Base-by-base conservation (phyloP, 2,888 invertebrate genomes). In the Euclidia mi region DNA sequence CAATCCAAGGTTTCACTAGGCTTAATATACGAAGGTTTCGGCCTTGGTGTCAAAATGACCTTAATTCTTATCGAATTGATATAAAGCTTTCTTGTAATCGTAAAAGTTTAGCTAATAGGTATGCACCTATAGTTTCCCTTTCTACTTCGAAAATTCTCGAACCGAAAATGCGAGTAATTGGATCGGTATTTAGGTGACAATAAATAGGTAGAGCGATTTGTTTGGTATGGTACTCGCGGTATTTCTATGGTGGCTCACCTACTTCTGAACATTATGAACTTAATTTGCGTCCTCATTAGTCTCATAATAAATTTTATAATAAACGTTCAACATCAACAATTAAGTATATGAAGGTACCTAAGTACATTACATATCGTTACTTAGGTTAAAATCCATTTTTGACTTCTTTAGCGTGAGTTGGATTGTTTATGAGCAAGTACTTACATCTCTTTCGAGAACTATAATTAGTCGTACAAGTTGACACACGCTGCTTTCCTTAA, bases 181-280 rank as follows among this genome's bases (percentile, higher is more conserved):
- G 56, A 50, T 55, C 37, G 49, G 71, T 67, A 71, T 71, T 67
- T 61, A 67, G 71, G 73, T 61, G 65, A 72, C 44, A 68, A 11
- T 58, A 50, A 57, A 52, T 56, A 53, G 50, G 57, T 63, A 57
- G 59, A 53, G 43, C 32, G 25, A 71, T 53, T 11, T 11, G 11
- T 15, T 32, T 3, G 9, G 20, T n/a, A 37, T 20, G 55, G 49
- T 35, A 57, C 11, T 50, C 18, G 6, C 31, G 3, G 48, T 6
- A 60, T 60, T 55, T 44, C 28, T 59, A 37, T 32, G n/a, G n/a
- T 53, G 37, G 29, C 48, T 43, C 17, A 50, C 47, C 10, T 42
- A 52, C 42, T 7, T 29, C 15, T n/a, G n/a, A n/a, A n/a, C n/a
- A n/a, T n/a, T 25, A 25, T 4, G 10, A 10, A 35, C 1, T 11